Evolutionary conservation across 2,797 vertebrate genomes (phyloP), one percentile per base, ranked within the genome.

Genomic region (Cyclura pinguis): DNA sequence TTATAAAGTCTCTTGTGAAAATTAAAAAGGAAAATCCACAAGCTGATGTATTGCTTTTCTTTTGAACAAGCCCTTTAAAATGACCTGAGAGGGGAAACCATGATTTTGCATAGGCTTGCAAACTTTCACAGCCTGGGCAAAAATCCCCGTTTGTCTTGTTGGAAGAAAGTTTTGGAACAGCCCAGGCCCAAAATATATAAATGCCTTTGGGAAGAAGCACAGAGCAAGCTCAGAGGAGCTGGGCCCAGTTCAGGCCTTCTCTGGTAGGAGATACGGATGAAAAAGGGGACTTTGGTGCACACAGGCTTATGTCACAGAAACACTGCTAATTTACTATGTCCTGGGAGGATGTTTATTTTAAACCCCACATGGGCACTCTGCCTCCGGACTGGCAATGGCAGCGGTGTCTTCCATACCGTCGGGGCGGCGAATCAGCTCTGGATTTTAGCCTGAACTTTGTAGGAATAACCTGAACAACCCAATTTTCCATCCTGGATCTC

Each of bases 1-100:
- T 98, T 98, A 96, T 96, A 98, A 97, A 99, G 98, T 99, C 98
- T 98, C 98, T 98, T 98, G 98, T 99, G 98, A 97, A 98, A 98
- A 98, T 88, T 80, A 97, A 93, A 94, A 96, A 93, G 98, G n/a
- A 76, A 98, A 98, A 96, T 87, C 97, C 97, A 47, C 96, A 97
- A 96, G 95, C 97, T 96, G 94, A 96, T 93, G 98, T 98, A 99
- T 98, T 99, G 99, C 97, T 98, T 98, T 94, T 97, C 69, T 72
- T 27, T 35, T 32, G 38, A 13, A 38, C 29, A 27, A 0, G 13
- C 27, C 24, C 27, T 50, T 18, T 10, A 18, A 6, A 47, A n/a
- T 38, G 6, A 0, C 20, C 32, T 47, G 29, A 35, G 67, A 69
- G 67, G 4, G 32, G 35, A 3, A 62, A 14, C 42, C 42, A 1